phyloP scores from a whole-genome alignment of 2,888 invertebrate genomes.

The Tetragonula carbonaria region DNA sequence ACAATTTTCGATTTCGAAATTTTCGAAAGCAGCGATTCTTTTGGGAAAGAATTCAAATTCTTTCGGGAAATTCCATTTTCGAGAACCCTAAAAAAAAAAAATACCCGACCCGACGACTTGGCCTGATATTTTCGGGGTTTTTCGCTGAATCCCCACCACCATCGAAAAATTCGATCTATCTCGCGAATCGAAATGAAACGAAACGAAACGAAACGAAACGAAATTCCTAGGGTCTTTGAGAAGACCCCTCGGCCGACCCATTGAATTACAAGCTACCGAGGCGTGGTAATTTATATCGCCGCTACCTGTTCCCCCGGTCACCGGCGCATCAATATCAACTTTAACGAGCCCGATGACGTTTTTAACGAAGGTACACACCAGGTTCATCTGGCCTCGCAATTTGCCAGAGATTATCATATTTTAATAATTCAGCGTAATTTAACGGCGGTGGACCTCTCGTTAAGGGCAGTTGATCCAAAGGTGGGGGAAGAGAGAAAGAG shows the following conservation, averaged over 20 bases:
- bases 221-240: background rate
- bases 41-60: too few species aligned
- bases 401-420: constrained; percentile 47
- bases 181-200: background rate
- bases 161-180: background rate
- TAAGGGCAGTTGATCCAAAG: background rate
- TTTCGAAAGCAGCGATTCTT: too few species aligned
- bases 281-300: constrained; percentile 23
- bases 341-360: constrained; percentile 38
- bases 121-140: too few species aligned
- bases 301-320: constrained; percentile 9
- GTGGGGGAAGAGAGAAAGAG: background rate
- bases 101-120: too few species aligned
- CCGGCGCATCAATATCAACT: constrained; percentile 40
- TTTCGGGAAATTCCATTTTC: too few species aligned
- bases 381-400: constrained; percentile 23
- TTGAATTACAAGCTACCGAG: constrained; percentile 20
- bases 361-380: constrained; percentile 30
- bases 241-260: background rate
- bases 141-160: too few species aligned
- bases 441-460: constrained; percentile 5
- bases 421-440: constrained; percentile 48
- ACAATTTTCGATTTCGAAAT: too few species aligned
- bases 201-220: background rate
- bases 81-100: too few species aligned